A percentile compares a stretch with the other conserved stretches of the same genome.
These are phyloP conservation scores for Amphilophus citrinellus DNA, from an alignment of 2,113 vertebrate species.

Conservation along the genomic window DNA sequence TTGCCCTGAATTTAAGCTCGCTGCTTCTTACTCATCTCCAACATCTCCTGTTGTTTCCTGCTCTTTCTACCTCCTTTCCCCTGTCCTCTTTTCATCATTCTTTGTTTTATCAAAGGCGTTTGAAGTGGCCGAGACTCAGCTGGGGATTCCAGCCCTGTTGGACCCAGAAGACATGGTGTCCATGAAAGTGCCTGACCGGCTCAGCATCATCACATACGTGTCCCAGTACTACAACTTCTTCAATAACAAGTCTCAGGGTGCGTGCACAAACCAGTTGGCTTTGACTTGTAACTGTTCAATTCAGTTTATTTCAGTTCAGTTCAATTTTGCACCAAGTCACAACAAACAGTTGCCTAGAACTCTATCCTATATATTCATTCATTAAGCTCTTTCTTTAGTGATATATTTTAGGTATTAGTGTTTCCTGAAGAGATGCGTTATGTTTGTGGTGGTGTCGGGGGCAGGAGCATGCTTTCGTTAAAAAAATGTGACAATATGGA, in stretches of 20 bases:
- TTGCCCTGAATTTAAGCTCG: not conserved
- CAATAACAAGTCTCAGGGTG: constrained; percentile 83
- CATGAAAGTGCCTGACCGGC: constrained; percentile 94
- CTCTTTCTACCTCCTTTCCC: not conserved
- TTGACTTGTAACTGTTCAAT: not conserved
- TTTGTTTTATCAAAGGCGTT: constrained; percentile 84
- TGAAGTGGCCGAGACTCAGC: constrained; percentile 91
- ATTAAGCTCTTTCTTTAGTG: not conserved
- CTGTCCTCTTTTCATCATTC: not conserved
- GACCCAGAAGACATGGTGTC: constrained; percentile 98
- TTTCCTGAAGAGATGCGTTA: not conserved
- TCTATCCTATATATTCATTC: no score
- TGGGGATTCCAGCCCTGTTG: constrained; percentile 95
- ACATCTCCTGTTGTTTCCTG: not conserved
- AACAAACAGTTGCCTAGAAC: no score
- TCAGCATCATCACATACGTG: constrained; percentile 97
- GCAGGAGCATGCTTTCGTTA: no score
- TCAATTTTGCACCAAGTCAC: no score
- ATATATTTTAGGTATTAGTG: not conserved
- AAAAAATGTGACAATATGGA: not conserved
- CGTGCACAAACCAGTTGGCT: not conserved
- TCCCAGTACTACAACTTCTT: constrained; percentile 98
- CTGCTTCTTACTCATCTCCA: not conserved
- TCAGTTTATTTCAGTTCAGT: no score
- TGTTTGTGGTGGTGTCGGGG: not conserved